These are phyloP conservation scores for Battus philenor DNA, from an alignment of 1,140 invertebrate species.

Conservation along the genomic window DNA sequence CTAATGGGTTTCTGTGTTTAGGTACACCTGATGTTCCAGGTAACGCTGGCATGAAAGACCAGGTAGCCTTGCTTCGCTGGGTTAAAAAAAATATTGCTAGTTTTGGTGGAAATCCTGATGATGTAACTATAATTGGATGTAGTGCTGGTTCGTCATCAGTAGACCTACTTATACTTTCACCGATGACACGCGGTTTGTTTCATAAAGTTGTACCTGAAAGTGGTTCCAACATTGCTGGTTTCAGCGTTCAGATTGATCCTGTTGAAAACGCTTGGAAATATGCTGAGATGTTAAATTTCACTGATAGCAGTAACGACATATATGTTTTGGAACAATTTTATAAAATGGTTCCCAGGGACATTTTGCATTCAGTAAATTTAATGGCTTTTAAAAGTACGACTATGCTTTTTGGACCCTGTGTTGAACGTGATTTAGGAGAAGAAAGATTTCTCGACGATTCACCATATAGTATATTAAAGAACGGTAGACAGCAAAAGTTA, in stretches of 20 bases:
- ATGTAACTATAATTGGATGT: constrained; percentile 38
- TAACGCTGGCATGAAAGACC: constrained; percentile 45
- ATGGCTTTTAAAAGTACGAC: constrained; percentile 21
- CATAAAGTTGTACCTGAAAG: constrained; percentile 49
- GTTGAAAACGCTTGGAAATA: constrained; percentile 37
- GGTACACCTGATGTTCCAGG: constrained; percentile 37
- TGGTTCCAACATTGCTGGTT: constrained; percentile 28
- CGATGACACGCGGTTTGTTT: constrained; percentile 36
- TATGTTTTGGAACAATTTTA: constrained; percentile 43
- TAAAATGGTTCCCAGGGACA: constrained; percentile 32
- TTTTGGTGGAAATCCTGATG: constrained; percentile 45
- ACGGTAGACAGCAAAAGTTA: constrained; percentile 35
- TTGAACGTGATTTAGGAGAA: constrained; percentile 38
- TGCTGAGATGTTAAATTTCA: constrained; percentile 30
- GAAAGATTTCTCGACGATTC: constrained; percentile 40
- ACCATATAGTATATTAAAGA: constrained; percentile 40
- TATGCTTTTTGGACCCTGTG: constrained; percentile 42
- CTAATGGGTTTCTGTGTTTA: constrained; percentile 38
- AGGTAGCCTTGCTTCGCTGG: constrained; percentile 40
- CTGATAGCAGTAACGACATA: constrained; percentile 27
- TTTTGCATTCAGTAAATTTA: constrained; percentile 21
- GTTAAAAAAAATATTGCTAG: constrained; percentile 37
- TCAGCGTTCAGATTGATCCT: constrained; percentile 36
- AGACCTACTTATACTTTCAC: constrained; percentile 36
- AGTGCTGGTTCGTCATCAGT: constrained; percentile 40